Conservation (phyloP, 1,140 invertebrate genomes). For the Lutraria rhynchaena region DNA sequence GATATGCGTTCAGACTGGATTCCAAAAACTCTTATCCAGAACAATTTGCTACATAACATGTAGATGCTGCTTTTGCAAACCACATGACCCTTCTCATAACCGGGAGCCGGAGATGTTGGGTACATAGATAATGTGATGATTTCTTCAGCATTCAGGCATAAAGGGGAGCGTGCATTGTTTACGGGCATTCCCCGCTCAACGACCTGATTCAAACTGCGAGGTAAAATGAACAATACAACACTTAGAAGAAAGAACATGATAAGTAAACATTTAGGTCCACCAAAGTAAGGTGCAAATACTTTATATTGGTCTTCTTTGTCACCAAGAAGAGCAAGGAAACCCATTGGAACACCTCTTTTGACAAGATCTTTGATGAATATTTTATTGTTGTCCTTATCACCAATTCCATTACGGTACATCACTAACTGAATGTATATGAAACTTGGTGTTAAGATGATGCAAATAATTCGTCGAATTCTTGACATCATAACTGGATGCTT, state of each 20-base stretch:
- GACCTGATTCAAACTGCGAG: constrained; percentile 31
- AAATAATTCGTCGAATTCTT: constrained; percentile 30
- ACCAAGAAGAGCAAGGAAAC: constrained; percentile 29
- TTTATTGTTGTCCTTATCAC: not conserved
- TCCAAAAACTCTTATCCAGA: constrained; percentile 10
- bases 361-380: constrained; percentile 14
- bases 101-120: not conserved
- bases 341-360: constrained; percentile 18
- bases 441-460: constrained; percentile 9
- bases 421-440: constrained; percentile 22
- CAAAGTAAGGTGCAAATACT: constrained; percentile 33
- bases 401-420: constrained; percentile 27
- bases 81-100: constrained; percentile 3
- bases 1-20: not conserved
- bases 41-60: constrained; percentile 18
- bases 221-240: constrained; percentile 23
- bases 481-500: constrained; percentile 7
- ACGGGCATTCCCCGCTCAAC: constrained; percentile 35
- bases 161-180: not conserved
- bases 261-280: constrained; percentile 17
- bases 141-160: constrained; percentile 27
- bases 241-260: constrained; percentile 23
- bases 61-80: constrained; percentile 16
- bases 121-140: constrained; percentile 14
- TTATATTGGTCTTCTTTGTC: not conserved